These are phyloP conservation scores for Verasper variegatus DNA, from an alignment of 2,113 vertebrate genomes.

Conservation along the genomic window DNA sequence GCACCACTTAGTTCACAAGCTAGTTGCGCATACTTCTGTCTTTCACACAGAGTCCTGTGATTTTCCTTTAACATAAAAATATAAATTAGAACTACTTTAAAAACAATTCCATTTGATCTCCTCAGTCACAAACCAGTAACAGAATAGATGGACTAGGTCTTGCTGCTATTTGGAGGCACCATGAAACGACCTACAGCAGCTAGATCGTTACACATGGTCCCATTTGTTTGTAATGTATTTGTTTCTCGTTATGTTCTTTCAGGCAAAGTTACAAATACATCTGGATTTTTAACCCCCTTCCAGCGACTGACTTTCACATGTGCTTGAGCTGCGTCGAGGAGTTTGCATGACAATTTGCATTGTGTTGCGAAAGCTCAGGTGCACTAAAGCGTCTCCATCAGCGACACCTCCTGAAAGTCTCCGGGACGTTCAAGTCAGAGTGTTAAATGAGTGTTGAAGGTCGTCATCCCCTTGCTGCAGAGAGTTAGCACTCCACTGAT, in stretches of 20 bases:
- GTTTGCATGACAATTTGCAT: neutral
- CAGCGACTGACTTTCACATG: slow-evolving; percentile 17
- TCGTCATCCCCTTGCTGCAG: slow-evolving; percentile 42
- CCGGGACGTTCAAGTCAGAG: slow-evolving; percentile 24
- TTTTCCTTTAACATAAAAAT: too few relatives aligned
- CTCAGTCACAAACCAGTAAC: too few relatives aligned
- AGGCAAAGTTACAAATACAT: slow-evolving; percentile 4
- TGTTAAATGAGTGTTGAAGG: slow-evolving; percentile 43
- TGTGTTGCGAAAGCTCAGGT: too few relatives aligned
- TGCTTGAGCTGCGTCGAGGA: slow-evolving; percentile 1
- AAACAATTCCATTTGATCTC: too few relatives aligned
- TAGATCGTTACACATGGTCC: neutral
- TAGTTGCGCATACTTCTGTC: too few relatives aligned
- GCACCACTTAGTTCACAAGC: too few relatives aligned
- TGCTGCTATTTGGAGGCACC: too few relatives aligned
- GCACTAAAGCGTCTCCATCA: neutral
- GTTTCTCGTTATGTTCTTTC: neutral
- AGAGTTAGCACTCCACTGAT: slow-evolving; percentile 60
- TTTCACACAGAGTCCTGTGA: too few relatives aligned
- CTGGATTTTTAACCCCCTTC: slow-evolving; percentile 4
- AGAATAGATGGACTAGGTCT: too few relatives aligned
- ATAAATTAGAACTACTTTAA: too few relatives aligned
- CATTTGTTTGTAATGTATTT: slow-evolving; percentile 4
- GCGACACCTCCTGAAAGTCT: slow-evolving; percentile 33
- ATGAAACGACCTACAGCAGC: neutral